phyloP scores from a whole-genome alignment of 2,113 vertebrate species.

The Scomber colias region DNA sequence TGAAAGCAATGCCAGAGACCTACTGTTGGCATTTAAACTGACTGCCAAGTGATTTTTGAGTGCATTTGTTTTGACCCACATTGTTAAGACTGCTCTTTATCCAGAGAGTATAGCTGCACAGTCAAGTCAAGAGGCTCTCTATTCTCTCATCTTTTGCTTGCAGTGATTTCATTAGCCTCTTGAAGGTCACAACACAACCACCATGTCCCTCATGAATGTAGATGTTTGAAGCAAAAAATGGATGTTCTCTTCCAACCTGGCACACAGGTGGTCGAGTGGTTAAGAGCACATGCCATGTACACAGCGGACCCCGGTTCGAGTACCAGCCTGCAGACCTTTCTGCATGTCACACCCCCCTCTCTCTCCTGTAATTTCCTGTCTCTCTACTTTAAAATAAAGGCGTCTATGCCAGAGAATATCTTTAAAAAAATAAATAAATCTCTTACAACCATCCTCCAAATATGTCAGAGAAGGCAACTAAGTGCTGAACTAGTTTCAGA shows the following conservation, averaged over 20 bases:
- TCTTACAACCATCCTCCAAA: neutral
- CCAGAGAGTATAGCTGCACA: neutral
- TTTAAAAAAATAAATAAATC: neutral
- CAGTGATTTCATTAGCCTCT: conserved; percentile 11
- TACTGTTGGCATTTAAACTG: conserved; percentile 32
- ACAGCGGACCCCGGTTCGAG: no score
- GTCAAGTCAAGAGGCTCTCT: neutral
- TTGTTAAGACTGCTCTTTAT: conserved; percentile 15
- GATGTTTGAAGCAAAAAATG: neutral
- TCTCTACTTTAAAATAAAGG: no score
- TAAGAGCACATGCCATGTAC: no score
- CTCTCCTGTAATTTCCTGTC: no score
- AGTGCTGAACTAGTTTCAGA: conserved; percentile 7
- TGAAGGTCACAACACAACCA: conserved; percentile 14
- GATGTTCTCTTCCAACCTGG: neutral
- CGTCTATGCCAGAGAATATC: no score
- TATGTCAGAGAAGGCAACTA: neutral
- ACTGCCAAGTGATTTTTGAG: conserved; percentile 12
- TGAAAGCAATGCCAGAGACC: neutral
- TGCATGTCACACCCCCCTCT: no score
- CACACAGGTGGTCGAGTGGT: no score
- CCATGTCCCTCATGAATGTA: neutral
- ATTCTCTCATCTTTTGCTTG: neutral
- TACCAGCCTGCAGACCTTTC: no score
- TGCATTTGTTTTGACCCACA: conserved; percentile 20